Evolutionary conservation across 2,113 vertebrate genomes (phyloP), one percentile per base, ranked within the genome.

Genomic region (Nematolebias whitei): DNA sequence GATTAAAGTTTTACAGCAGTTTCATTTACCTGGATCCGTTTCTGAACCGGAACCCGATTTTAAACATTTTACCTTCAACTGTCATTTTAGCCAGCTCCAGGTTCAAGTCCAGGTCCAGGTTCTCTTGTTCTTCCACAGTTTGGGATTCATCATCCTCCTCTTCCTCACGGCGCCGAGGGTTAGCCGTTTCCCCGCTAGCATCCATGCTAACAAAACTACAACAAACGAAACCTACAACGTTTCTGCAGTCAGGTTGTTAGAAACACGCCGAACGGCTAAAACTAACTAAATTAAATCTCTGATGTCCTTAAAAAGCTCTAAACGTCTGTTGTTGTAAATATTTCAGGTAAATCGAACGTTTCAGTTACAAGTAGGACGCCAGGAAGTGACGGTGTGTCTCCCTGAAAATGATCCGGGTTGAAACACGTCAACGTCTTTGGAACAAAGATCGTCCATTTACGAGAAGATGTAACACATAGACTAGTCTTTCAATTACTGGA

Each of bases 191-290:
- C 16, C 1, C 23, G 66, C 44, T 75, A 76, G 74, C 85, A 1
- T 76, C 71, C 82, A 85, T 82, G 78, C 71, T 83, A 66, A 60
- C 50, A 15, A n/a, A 48, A 29, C 20, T 23, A 62, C 40, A 44
- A 6, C 19, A 18, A 15, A 16, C 1, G 5, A 53, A 68, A 4
- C 15, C 5, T 0, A 5, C 43, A 38, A 4, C 23, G 22, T 23
- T 43, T 18, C 56, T n/a, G 32, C 12, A 7, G 32, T 13, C 48
- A 6, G n/a, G 19, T 29, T 29, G 7, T 11, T 22, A 12, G 15
- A 20, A 14, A 0, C 26, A 2, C 32, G 19, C 26, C 26, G 2
- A 2, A 4, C 2, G 8, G 2, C 2, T 6, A 4, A 1, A 7
- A 3, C n/a, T 8, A 1, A 14, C 39, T 2, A 0, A 16, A 12